Evolutionary conservation across 2,113 vertebrate species (phyloP).

Genomic region (Salvelinus fontinalis): DNA sequence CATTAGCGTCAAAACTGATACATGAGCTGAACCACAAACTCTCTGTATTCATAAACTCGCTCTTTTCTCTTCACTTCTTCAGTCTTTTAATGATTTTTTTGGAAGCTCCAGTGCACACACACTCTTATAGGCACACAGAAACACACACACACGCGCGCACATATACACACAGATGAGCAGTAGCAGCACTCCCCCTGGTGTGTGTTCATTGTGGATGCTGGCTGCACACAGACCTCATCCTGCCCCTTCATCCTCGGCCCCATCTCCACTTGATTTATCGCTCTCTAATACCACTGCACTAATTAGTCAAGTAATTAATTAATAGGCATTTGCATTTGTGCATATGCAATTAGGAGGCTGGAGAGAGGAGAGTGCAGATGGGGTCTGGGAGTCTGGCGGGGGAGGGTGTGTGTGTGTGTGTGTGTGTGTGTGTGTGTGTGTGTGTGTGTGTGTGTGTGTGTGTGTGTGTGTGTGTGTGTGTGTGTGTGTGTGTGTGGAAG

Average conservation of each 20-base stretch:
- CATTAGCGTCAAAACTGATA: constrained; percentile 47
- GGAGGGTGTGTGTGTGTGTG: constrained; percentile 5
- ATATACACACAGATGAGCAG: constrained; percentile 26
- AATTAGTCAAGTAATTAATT: constrained; percentile 99
- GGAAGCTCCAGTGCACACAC: constrained; percentile 29
- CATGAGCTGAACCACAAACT: neutral
- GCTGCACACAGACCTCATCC: constrained; percentile 68
- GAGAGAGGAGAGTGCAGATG: constrained; percentile 94
- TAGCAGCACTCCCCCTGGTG: constrained; percentile 50
- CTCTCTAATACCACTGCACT: constrained; percentile 99
- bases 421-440: constrained; percentile 33
- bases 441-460: constrained; percentile 24
- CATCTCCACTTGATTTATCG: constrained; percentile 97
- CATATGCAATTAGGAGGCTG: constrained; percentile 98
- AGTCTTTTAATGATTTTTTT: constrained; percentile 18
- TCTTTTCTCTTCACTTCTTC: constrained; percentile 11
- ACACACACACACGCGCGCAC: constrained; percentile 21
- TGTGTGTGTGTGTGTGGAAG: constrained; percentile 11
- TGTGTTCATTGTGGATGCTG: constrained; percentile 59
- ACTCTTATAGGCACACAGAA: constrained; percentile 24
- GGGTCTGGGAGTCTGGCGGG: constrained; percentile 72
- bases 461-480: constrained; percentile 22
- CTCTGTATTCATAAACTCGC: constrained; percentile 10
- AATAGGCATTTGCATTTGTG: constrained; percentile 99
- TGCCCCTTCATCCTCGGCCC: constrained; percentile 87